A percentile compares a stretch with the other conserved stretches of the same genome.
Conservation (phyloP, 2,113 vertebrate genomes). For the Stomatorhinus ivindoensis region DNA sequence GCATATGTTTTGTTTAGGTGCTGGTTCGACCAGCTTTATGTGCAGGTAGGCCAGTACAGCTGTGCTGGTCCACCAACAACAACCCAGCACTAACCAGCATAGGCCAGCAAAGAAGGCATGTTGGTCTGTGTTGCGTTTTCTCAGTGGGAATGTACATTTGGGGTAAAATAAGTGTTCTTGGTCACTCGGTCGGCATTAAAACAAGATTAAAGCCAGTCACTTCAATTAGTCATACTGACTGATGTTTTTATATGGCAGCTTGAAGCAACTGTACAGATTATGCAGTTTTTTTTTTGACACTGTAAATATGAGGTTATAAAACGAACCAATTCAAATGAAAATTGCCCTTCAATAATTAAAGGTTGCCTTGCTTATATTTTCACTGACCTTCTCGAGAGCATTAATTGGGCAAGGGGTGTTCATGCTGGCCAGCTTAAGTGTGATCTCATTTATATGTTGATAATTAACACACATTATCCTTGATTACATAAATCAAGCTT, state of each 20-base stretch:
- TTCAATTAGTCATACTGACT: background rate
- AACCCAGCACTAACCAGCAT: background rate
- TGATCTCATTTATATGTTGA: background rate
- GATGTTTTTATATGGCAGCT: background rate
- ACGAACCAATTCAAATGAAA: slow-evolving; percentile 8
- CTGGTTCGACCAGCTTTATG: background rate
- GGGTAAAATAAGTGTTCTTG: background rate
- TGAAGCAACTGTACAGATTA: background rate
- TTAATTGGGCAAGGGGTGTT: background rate
- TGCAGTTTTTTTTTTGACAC: background rate
- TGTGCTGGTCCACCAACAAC: background rate
- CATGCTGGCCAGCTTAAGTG: background rate
- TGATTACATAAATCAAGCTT: background rate
- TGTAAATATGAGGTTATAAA: background rate
- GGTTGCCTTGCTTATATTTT: background rate
- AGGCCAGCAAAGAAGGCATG: background rate
- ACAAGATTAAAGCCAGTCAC: background rate
- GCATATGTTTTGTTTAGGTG: background rate
- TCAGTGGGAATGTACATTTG: background rate
- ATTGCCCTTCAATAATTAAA: background rate
- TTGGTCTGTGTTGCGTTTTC: background rate
- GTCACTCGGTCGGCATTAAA: background rate
- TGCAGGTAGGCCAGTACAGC: background rate
- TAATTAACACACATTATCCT: background rate
- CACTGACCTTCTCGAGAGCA: background rate